Evolutionary conservation across 2,888 invertebrate genomes (phyloP).

Genomic region (Melanostoma scalare): DNA sequence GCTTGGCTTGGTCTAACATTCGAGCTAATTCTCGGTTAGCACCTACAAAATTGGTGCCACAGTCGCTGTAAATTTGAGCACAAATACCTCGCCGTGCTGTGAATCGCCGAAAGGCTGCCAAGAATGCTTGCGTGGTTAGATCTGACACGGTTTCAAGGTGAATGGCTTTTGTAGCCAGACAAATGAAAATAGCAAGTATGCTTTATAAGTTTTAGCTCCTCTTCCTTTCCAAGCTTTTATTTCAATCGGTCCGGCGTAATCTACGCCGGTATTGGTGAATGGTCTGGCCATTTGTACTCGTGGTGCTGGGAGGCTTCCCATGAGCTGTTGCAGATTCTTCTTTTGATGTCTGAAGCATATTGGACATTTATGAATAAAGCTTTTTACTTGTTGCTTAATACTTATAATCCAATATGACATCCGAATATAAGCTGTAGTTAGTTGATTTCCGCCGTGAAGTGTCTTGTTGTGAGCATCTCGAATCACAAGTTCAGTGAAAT

Average conservation of each 20-base stretch:
- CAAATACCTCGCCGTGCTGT: constrained; percentile 11
- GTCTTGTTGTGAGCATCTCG: background rate
- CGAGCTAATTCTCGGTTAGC: constrained; percentile 1
- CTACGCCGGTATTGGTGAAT: constrained; percentile 55
- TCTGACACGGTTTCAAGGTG: constrained; percentile 40
- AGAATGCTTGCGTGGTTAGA: constrained; percentile 9
- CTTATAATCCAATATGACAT: too few species aligned
- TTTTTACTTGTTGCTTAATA: too few species aligned
- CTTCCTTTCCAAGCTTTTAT: too few species aligned
- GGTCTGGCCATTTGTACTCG: constrained; percentile 27
- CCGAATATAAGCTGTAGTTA: too few species aligned
- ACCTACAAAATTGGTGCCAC: constrained; percentile 21
- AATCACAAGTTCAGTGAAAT: constrained; percentile 6
- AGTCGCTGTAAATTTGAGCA: constrained; percentile 12
- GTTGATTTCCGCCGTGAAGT: constrained; percentile 4
- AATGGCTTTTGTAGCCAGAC: constrained; percentile 41
- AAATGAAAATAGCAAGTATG: constrained; percentile 42
- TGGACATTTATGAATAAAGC: too few species aligned
- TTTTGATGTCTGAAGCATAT: too few species aligned
- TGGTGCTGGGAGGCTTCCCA: constrained; percentile 35
- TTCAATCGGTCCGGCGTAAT: constrained; percentile 31
- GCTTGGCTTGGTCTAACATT: background rate
- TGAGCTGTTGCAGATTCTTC: background rate
- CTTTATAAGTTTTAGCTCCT: background rate
- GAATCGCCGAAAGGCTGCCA: background rate